Evolutionary conservation across 1,140 invertebrate genomes (phyloP).

Genomic region (Pinna nobilis): DNA sequence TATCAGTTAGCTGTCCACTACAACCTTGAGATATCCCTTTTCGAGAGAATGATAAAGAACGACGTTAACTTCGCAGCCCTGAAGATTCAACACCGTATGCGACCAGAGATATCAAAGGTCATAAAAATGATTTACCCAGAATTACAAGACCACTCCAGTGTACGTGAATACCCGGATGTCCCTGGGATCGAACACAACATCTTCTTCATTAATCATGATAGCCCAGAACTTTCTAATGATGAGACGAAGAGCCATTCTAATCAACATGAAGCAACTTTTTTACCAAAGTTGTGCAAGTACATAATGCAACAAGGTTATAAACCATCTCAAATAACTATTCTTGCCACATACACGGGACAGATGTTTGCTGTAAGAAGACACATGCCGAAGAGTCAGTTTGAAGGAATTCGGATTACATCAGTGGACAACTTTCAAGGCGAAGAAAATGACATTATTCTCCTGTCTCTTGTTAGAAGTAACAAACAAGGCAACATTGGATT

Average conservation of each 20-base stretch:
- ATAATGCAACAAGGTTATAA: conserved; percentile 72
- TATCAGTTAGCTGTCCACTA: conserved; percentile 70
- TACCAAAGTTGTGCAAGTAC: conserved; percentile 66
- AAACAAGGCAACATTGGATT: conserved; percentile 83
- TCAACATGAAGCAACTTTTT: conserved; percentile 68
- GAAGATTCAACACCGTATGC: conserved; percentile 57
- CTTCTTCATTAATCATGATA: conserved; percentile 71
- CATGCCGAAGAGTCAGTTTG: conserved; percentile 60
- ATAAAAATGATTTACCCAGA: conserved; percentile 73
- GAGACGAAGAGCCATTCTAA: conserved; percentile 72
- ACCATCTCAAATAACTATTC: conserved; percentile 69
- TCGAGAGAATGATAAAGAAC: conserved; percentile 74
- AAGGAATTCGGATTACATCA: conserved; percentile 77
- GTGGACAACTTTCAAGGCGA: conserved; percentile 87
- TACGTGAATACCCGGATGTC: conserved; percentile 62
- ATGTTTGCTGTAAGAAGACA: conserved; percentile 60
- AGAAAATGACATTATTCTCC: conserved; percentile 88
- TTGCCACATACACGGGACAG: conserved; percentile 74
- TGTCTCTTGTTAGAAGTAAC: conserved; percentile 87
- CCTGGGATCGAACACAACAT: conserved; percentile 70
- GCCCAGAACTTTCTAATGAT: conserved; percentile 56
- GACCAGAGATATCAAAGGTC: conserved; percentile 67
- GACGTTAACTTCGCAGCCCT: conserved; percentile 67
- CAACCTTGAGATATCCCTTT: conserved; percentile 74
- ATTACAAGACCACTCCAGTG: conserved; percentile 65